Percentiles rank a stretch among this genome's conserved stretches.
phyloP scores from a whole-genome alignment of 2,113 vertebrate species.

The Panthera uncia region DNA sequence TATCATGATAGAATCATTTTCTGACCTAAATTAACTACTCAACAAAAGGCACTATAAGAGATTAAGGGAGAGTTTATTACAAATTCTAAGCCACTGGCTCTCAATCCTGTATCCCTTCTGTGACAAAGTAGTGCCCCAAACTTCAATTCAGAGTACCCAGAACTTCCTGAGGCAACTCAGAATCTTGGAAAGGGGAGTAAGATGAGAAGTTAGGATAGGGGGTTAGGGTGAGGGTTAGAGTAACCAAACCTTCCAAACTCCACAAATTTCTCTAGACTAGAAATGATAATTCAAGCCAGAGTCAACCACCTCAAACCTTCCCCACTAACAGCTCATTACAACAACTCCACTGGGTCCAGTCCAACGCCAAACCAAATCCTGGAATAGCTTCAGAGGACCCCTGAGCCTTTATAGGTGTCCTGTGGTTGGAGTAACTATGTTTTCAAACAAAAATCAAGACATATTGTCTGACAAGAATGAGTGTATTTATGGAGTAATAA shows the following conservation, averaged over 20 bases:
- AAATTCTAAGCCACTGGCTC: background rate
- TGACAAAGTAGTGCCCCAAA: background rate
- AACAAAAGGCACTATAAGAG: background rate
- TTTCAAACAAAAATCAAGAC: constrained; percentile 56
- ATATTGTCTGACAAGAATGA: constrained; percentile 53
- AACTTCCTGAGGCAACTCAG: background rate
- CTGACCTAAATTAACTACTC: background rate
- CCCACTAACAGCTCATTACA: background rate
- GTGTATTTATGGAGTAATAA: constrained; percentile 15
- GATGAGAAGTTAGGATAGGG: background rate
- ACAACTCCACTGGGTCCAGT: background rate
- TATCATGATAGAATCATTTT: background rate
- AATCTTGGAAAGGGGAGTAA: background rate
- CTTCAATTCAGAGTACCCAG: background rate
- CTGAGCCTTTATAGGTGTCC: background rate
- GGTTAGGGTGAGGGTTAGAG: no score
- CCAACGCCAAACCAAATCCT: background rate
- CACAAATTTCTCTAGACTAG: background rate
- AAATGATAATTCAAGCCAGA: constrained; percentile 35
- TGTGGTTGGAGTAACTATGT: background rate
- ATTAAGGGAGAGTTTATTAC: background rate
- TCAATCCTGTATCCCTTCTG: background rate
- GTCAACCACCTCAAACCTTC: background rate
- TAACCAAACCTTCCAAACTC: background rate
- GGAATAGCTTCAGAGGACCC: constrained; percentile 38